phyloP scores from a whole-genome alignment of 2,888 invertebrate species.

The Torymus texanus region DNA sequence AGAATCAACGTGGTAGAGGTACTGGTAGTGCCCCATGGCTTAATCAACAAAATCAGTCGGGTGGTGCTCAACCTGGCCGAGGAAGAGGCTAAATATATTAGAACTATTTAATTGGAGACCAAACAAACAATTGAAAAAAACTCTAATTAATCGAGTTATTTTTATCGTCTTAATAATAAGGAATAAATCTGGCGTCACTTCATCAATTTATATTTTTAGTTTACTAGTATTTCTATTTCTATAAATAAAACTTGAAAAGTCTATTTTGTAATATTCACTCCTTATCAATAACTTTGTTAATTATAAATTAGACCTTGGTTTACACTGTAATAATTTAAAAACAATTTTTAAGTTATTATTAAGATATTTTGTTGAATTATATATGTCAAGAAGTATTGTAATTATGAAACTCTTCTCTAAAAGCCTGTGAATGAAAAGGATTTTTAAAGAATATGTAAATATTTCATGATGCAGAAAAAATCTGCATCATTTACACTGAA shows the following conservation, averaged over 20 bases:
- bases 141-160: slow-evolving; percentile 35
- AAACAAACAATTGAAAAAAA: slow-evolving; percentile 30
- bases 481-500: too few relatives aligned
- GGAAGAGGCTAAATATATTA: slow-evolving; percentile 69
- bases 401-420: too few relatives aligned
- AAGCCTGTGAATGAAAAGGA: too few relatives aligned
- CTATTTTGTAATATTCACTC: neutral
- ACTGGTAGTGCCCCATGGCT: slow-evolving; percentile 74
- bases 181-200: slow-evolving; percentile 9
- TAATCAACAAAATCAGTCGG: slow-evolving; percentile 72
- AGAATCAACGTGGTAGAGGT: slow-evolving; percentile 72
- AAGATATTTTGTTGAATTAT: too few relatives aligned
- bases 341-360: too few relatives aligned
- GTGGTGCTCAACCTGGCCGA: slow-evolving; percentile 71
- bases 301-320: neutral
- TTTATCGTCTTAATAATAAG: slow-evolving; percentile 46
- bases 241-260: slow-evolving; percentile 47
- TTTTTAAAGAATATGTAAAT: too few relatives aligned
- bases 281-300: slow-evolving; percentile 21
- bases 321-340: too few relatives aligned
- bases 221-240: slow-evolving; percentile 29
- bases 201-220: slow-evolving; percentile 16
- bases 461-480: too few relatives aligned
- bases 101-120: slow-evolving; percentile 16
- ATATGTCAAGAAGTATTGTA: too few relatives aligned